phyloP scores from a whole-genome alignment of 2,888 invertebrate species.

The Thecophora atra region DNA sequence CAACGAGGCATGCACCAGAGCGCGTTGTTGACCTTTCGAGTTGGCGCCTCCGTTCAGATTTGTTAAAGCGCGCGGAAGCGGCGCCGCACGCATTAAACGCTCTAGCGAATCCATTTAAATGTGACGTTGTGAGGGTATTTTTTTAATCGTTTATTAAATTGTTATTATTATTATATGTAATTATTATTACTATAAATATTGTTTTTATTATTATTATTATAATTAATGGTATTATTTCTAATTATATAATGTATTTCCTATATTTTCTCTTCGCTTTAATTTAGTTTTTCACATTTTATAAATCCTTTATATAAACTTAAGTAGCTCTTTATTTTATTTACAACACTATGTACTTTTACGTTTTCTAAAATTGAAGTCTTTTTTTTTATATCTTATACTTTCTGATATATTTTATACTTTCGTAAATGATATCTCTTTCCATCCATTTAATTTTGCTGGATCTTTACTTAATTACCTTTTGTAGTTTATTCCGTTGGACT shows the following conservation, averaged over 20 bases:
- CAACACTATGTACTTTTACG: no score
- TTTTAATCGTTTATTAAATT: slow-evolving; percentile 32
- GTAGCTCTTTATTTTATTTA: no score
- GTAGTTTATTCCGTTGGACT: neutral
- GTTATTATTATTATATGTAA: slow-evolving; percentile 26
- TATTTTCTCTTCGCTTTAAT: slow-evolving; percentile 26
- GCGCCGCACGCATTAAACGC: slow-evolving; percentile 78
- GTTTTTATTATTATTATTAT: slow-evolving; percentile 6
- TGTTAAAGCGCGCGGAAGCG: slow-evolving; percentile 74
- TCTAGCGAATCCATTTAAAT: slow-evolving; percentile 81
- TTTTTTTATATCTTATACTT: slow-evolving; percentile 35
- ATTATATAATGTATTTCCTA: slow-evolving; percentile 19
- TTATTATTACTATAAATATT: neutral
- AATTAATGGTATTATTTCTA: slow-evolving; percentile 24
- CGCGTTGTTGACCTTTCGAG: slow-evolving; percentile 70
- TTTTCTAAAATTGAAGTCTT: slow-evolving; percentile 45
- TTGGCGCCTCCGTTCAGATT: slow-evolving; percentile 55
- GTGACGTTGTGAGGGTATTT: slow-evolving; percentile 17
- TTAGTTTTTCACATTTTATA: slow-evolving; percentile 35
- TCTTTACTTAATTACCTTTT: neutral
- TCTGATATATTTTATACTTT: slow-evolving; percentile 3
- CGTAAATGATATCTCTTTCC: neutral
- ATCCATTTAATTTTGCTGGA: slow-evolving; percentile 1
- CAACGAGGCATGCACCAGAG: slow-evolving; percentile 80
- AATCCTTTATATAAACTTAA: no score